phyloP scores from a whole-genome alignment of 2,113 vertebrate species.

The Erythrocercus mccallii region DNA sequence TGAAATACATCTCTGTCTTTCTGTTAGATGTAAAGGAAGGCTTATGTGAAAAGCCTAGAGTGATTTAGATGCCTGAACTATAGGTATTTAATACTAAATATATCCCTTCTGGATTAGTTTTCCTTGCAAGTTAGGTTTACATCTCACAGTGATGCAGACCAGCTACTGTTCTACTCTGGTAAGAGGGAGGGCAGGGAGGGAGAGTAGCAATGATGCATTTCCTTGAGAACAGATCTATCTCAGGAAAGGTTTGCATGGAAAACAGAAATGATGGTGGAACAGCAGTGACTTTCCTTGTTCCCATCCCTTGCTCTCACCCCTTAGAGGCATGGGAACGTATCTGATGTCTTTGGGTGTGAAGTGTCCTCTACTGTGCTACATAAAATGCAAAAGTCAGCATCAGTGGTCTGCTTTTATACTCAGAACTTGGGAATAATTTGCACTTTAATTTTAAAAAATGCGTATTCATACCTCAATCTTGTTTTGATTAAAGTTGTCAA shows the following conservation, averaged over 20 bases:
- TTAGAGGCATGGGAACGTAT: neutral
- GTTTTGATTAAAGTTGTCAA: neutral
- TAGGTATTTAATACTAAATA: neutral
- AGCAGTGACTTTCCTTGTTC: neutral
- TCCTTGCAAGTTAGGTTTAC: neutral
- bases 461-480: neutral
- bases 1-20: neutral
- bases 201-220: neutral
- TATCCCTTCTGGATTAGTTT: neutral
- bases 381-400: neutral
- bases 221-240: accelerated
- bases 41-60: neutral
- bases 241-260: neutral
- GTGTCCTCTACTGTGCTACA: neutral
- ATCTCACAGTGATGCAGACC: neutral
- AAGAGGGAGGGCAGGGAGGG: neutral
- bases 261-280: neutral
- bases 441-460: neutral
- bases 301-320: neutral
- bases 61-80: neutral
- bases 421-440: neutral
- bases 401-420: neutral
- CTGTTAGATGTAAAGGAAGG: neutral
- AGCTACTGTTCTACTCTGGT: neutral
- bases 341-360: neutral